phyloP scores from a whole-genome alignment of 2,113 vertebrate species.

The Tapirus terrestris region DNA sequence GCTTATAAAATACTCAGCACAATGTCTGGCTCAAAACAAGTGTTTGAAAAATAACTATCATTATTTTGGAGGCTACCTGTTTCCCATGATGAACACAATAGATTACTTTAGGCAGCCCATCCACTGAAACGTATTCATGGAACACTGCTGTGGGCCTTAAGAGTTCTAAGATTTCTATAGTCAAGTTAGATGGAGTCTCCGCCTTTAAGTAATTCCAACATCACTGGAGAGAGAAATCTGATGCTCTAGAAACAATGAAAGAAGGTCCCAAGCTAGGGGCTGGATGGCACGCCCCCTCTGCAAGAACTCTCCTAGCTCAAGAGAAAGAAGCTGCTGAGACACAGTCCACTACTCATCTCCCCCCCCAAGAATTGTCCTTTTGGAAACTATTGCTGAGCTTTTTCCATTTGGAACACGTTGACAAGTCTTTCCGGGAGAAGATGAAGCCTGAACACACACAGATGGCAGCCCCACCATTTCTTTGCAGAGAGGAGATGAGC shows the following conservation, averaged over 20 bases:
- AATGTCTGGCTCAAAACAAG: background rate
- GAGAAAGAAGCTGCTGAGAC: background rate
- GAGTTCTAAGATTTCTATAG: background rate
- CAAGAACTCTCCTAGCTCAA: background rate
- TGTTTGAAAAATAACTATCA: background rate
- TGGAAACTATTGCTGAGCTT: background rate
- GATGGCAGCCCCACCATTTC: background rate
- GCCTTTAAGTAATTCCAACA: background rate
- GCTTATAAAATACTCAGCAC: background rate
- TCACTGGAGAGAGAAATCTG: background rate
- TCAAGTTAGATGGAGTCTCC: background rate
- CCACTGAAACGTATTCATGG: background rate
- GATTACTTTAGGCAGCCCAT: background rate
- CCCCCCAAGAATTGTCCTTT: background rate
- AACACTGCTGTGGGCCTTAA: background rate
- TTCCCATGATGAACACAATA: background rate
- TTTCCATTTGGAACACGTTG: conserved; percentile 26
- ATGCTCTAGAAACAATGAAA: background rate
- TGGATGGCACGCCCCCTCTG: background rate
- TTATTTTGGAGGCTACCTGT: background rate
- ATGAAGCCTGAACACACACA: background rate
- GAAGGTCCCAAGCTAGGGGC: background rate
- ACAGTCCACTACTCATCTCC: too few relatives aligned
- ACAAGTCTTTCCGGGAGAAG: background rate
- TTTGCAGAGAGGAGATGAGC: background rate